Evolutionary conservation across 2,113 vertebrate genomes (phyloP).

Genomic region (Salvelinus fontinalis): DNA sequence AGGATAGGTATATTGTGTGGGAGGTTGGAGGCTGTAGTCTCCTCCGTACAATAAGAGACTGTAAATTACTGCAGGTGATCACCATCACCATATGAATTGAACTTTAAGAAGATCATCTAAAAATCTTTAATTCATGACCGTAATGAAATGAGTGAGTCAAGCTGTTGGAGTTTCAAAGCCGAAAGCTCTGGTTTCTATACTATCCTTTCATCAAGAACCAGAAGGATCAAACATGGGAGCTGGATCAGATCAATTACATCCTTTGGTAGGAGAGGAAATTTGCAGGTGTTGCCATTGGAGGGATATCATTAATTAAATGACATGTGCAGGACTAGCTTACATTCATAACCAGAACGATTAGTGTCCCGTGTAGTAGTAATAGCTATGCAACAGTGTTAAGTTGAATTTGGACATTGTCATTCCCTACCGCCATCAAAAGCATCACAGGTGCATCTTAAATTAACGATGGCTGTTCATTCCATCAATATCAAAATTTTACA

Average conservation of each 20-base stretch:
- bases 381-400: no score
- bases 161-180: conserved; percentile 62
- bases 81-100: conserved; percentile 42
- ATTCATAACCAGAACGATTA: neutral
- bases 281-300: conserved; percentile 18
- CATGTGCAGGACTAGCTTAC: neutral
- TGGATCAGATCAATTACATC: conserved; percentile 46
- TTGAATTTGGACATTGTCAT: no score
- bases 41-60: conserved; percentile 38
- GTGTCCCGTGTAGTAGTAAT: no score
- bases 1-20: conserved; percentile 62
- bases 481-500: no score
- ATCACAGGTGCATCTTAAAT: no score
- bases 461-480: no score
- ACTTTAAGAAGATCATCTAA: conserved; percentile 33
- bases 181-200: conserved; percentile 32
- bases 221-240: conserved; percentile 51
- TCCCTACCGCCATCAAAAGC: no score
- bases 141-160: conserved; percentile 70
- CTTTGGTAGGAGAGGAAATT: conserved; percentile 43
- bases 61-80: conserved; percentile 50
- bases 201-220: conserved; percentile 55
- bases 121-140: conserved; percentile 67
- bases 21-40: conserved; percentile 48
- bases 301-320: conserved; percentile 40